These are phyloP conservation scores for Heliocidaris tuberculata DNA, from an alignment of 35 echinoderm and acorn worm species.

Conservation along the genomic window DNA sequence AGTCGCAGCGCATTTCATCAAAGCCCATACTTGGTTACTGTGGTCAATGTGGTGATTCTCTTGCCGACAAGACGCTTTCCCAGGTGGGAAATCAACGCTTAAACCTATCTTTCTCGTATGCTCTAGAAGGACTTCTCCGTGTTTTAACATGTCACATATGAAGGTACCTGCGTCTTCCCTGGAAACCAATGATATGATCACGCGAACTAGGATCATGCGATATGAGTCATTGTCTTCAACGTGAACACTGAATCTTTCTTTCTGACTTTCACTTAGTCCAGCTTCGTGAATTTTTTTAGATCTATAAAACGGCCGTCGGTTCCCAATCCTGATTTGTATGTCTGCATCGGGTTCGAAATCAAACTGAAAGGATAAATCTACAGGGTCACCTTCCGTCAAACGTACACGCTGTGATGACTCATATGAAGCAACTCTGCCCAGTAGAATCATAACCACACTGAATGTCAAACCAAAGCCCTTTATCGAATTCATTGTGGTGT, in stretches of 20 bases:
- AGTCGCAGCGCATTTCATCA: not conserved
- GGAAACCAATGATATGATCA: not conserved
- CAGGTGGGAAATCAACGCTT: constrained; percentile 2
- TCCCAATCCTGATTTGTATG: not conserved
- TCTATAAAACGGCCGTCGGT: not conserved
- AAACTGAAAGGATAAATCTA: not conserved
- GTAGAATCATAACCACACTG: not conserved
- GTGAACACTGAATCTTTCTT: not conserved
- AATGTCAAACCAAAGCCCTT: not conserved
- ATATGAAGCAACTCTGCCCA: not conserved
- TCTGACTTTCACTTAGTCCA: not conserved
- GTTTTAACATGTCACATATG: not conserved
- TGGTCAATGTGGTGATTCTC: not conserved
- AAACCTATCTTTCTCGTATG: not conserved
- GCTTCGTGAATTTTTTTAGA: not conserved
- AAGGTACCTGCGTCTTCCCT: not conserved
- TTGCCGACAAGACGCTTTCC: not conserved
- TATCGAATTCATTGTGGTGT: not conserved
- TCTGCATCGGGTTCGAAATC: not conserved
- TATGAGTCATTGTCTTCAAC: not conserved
- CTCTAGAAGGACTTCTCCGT: not conserved
- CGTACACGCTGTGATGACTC: not conserved
- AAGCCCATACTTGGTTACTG: not conserved
- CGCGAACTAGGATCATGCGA: not conserved
- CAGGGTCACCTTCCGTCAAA: not conserved